Conservation (phyloP, 2,888 invertebrate genomes). For the Macaria notata region DNA sequence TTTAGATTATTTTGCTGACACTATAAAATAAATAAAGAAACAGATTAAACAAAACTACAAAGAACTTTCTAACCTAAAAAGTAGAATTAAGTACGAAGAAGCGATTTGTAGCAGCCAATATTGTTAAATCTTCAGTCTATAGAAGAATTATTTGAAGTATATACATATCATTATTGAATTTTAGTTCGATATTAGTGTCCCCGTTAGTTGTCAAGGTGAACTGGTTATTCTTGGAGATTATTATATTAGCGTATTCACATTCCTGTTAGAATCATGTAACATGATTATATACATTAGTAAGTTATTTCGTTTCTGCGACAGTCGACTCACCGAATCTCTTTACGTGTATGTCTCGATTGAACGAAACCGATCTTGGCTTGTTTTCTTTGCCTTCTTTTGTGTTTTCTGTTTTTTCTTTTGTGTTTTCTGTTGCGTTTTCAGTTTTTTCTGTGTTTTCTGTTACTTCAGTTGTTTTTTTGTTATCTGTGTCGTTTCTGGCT, state of each 20-base stretch:
- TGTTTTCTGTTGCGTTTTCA: constrained; percentile 16
- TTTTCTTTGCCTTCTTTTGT: constrained; percentile 57
- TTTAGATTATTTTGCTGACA: no score
- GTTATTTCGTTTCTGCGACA: constrained; percentile 17
- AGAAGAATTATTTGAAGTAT: constrained; percentile 5
- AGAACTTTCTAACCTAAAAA: no score
- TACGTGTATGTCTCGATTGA: constrained; percentile 95
- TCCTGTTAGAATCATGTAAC: constrained; percentile 21
- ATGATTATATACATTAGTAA: constrained; percentile 22
- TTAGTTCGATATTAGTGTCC: constrained; percentile 19
- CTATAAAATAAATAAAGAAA: no score
- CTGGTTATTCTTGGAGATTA: constrained; percentile 18
- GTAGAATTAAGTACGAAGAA: neutral
- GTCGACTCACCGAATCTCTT: constrained; percentile 91
- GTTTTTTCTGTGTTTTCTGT: constrained; percentile 11
- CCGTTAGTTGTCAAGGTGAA: constrained; percentile 23
- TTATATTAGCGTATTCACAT: constrained; percentile 23
- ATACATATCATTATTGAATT: constrained; percentile 1
- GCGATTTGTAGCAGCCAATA: neutral
- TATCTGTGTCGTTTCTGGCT: constrained; percentile 34
- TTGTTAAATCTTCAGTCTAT: neutral
- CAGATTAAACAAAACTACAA: no score
- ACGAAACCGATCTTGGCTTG: constrained; percentile 88
- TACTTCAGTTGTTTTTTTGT: constrained; percentile 6
- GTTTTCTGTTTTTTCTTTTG: constrained; percentile 59